Evolutionary conservation across 2,797 vertebrate genomes (phyloP).

Genomic region (Australoheros facetus): DNA sequence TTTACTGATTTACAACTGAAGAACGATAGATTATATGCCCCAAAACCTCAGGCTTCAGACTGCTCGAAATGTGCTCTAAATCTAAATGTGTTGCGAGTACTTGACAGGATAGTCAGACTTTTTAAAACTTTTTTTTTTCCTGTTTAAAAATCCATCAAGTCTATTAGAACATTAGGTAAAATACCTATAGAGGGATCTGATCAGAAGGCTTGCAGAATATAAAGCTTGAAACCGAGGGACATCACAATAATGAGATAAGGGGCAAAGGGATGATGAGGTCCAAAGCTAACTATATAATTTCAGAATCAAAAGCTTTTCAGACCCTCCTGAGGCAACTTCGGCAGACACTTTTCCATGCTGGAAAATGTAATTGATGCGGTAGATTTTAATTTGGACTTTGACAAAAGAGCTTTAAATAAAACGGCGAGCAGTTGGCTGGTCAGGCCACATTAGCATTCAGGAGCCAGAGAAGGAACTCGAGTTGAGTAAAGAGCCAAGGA

Average conservation of each 20-base stretch:
- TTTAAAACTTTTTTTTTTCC: not conserved
- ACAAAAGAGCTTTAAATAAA: conserved; percentile 61
- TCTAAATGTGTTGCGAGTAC: not conserved
- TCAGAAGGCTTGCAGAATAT: not conserved
- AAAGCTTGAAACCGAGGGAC: conserved; percentile 11
- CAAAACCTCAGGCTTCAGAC: not conserved
- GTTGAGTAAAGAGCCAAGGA: not conserved
- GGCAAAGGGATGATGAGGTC: conserved; percentile 21
- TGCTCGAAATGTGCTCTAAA: not conserved
- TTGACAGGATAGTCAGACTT: not conserved
- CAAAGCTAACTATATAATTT: conserved; percentile 16
- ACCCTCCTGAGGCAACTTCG: conserved; percentile 4
- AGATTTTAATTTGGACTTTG: conserved; percentile 66
- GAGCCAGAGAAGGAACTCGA: not conserved
- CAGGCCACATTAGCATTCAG: conserved; percentile 49
- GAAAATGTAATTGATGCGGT: conserved; percentile 53
- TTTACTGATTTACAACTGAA: not conserved
- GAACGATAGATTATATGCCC: not conserved
- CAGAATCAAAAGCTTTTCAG: conserved; percentile 45
- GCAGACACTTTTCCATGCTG: conserved; percentile 32
- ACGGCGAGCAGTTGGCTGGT: conserved; percentile 38
- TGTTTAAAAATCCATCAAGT: not conserved
- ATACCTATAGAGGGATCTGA: not conserved
- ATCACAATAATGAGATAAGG: conserved; percentile 41
- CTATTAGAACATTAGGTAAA: not conserved